Evolutionary conservation across 2,888 invertebrate genomes (phyloP).

Genomic region (Heliconius ethilla): DNA sequence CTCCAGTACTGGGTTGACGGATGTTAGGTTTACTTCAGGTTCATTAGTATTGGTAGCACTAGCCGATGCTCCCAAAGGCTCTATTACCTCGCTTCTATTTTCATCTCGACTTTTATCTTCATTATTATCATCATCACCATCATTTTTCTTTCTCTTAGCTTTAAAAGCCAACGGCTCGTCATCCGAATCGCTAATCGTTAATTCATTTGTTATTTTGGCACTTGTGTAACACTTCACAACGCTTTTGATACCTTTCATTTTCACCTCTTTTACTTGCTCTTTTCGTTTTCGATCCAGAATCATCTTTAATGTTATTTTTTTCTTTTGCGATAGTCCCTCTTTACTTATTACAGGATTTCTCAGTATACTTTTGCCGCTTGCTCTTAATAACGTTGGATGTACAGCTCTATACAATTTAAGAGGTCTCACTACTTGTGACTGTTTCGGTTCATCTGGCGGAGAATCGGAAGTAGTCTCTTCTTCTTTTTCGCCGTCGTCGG

Average conservation of each 20-base stretch:
- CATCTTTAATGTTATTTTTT: slow-evolving; percentile 4
- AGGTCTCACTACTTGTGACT: slow-evolving; percentile 40
- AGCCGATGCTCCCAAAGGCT: not conserved
- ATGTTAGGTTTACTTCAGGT: not conserved
- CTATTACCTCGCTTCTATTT: not conserved
- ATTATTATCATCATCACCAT: slow-evolving; percentile 5
- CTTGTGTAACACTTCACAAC: not conserved
- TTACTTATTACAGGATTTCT: slow-evolving; percentile 26
- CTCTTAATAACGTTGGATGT: slow-evolving; percentile 42
- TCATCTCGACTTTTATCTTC: slow-evolving; percentile 8
- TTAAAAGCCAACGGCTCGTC: slow-evolving; percentile 64
- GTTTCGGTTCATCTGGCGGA: not conserved
- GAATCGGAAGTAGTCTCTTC: not conserved
- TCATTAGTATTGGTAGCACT: not conserved
- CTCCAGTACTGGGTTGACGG: slow-evolving; percentile 6
- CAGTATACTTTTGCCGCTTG: slow-evolving; percentile 28
- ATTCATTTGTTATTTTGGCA: not conserved
- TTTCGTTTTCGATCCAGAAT: slow-evolving; percentile 29
- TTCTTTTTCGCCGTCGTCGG: slow-evolving; percentile 55
- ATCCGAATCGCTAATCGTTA: slow-evolving; percentile 23
- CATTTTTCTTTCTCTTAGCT: slow-evolving; percentile 50
- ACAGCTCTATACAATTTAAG: slow-evolving; percentile 53
- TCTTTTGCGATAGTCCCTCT: not conserved
- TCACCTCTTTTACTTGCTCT: slow-evolving; percentile 25
- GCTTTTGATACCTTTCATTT: slow-evolving; percentile 2